Conservation (phyloP, 2,113 vertebrate species). For the Chlorocebus sabaeus region DNA sequence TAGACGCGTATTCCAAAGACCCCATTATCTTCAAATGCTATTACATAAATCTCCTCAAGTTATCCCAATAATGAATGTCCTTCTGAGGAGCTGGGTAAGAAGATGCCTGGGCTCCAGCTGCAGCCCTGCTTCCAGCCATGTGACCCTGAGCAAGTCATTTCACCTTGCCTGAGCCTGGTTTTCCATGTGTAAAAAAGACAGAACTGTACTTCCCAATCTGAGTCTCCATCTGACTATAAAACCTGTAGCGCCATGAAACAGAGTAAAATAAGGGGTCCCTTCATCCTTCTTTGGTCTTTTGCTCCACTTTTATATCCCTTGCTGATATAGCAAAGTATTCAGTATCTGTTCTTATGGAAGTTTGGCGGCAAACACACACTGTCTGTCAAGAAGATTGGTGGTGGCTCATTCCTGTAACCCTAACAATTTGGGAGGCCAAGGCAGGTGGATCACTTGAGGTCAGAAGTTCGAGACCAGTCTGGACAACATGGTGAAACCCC, state of each 20-base stretch:
- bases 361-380: constrained; percentile 5
- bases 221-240: background rate
- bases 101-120: background rate
- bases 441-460: too few relatives aligned
- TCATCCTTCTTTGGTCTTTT: background rate
- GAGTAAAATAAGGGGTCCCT: background rate
- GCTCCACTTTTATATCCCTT: background rate
- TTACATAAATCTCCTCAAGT: background rate
- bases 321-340: background rate
- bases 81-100: background rate
- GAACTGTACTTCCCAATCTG: background rate
- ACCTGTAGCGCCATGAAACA: background rate
- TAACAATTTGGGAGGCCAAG: too few relatives aligned
- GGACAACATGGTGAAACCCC: too few relatives aligned
- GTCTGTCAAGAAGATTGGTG: background rate
- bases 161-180: background rate
- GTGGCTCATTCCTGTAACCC: too few relatives aligned
- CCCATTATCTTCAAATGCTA: constrained; percentile 16
- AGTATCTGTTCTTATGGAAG: background rate
- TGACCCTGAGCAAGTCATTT: constrained; percentile 3
- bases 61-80: background rate
- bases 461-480: too few relatives aligned
- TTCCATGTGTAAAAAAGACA: background rate
- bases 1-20: constrained; percentile 5
- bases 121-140: background rate